Evolutionary conservation across 2,888 invertebrate genomes (phyloP), one percentile per base, ranked within the genome.

Genomic region (Chrysolina oricalcia): DNA sequence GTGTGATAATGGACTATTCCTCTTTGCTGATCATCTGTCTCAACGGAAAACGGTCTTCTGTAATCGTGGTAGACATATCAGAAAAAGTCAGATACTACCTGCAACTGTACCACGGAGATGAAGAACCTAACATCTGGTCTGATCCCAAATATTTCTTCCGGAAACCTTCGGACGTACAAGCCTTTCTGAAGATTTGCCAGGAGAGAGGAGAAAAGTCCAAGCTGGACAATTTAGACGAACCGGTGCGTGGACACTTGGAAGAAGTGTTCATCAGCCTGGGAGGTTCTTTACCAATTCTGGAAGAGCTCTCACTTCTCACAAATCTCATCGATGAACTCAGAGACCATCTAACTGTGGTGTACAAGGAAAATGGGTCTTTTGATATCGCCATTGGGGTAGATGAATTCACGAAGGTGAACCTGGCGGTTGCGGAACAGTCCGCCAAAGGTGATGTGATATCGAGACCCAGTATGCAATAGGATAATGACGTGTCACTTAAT

Each of bases 341-440:
- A 13, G 53, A 48, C 4, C 11, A 46, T 27, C 41, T 79, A 8
- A n/a, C n/a, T 0, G 27, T 23, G 8, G 11, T 79, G 3, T 79
- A 73, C 23, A 46, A 56, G 19, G 69, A 66, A 19, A 62, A 21
- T 15, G 77, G 76, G 0, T 63, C 66, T 15, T 74, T 79, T 27
- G 21, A 27, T 0, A 11, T 76, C 0, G 62, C 13, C 0, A 67
- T 69, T 40, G 23, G 11, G 11, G 3, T 75, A 13, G 11, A 21
- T 5, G 70, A 72, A 63, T 74, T 76, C 40, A 4, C 69, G 0
- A 71, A 63, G 9, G 35, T 77, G 15, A 79, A 73, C 56, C 4
- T 68, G n/a, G 64, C 73, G 4, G 15, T 75, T n/a, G 53, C 67
- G n/a, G n/a, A n/a, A n/a, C n/a, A n/a, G n/a, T n/a, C n/a, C n/a